Conservation (phyloP, 2,888 invertebrate genomes). For the Sisyra nigra region DNA sequence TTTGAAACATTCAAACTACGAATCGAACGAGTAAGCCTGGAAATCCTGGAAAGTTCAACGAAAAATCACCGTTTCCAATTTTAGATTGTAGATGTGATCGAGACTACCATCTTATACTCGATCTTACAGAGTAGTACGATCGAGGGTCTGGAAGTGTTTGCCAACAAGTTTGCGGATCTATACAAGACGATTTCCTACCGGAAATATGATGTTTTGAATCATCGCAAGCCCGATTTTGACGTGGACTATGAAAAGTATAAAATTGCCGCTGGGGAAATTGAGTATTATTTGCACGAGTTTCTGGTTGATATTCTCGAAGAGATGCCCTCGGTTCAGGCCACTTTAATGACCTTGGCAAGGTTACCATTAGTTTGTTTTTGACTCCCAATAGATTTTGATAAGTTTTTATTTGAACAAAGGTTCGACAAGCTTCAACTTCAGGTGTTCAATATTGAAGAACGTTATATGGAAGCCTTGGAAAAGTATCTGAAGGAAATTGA, state of each 20-base stretch:
- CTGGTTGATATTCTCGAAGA: constrained; percentile 37
- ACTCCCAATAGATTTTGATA: too few species aligned
- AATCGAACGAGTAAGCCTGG: constrained; percentile 50
- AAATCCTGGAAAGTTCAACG: neutral
- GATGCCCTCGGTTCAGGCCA: constrained; percentile 23
- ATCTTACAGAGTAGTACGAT: constrained; percentile 59
- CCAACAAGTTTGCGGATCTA: constrained; percentile 47
- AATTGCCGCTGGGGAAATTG: constrained; percentile 47
- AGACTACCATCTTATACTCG: constrained; percentile 55
- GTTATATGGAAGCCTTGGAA: constrained; percentile 53
- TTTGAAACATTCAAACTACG: constrained; percentile 67
- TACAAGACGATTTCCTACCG: constrained; percentile 50
- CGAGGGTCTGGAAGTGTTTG: constrained; percentile 63
- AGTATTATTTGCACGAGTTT: constrained; percentile 55
- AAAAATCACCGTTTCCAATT: constrained; percentile 15
- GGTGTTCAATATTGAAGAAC: constrained; percentile 55
- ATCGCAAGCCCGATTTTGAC: constrained; percentile 58
- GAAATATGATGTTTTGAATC: constrained; percentile 65
- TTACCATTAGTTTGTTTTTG: too few species aligned
- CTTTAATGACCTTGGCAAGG: constrained; percentile 22
- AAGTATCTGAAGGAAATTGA: constrained; percentile 54
- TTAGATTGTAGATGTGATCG: constrained; percentile 58
- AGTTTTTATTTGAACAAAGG: too few species aligned
- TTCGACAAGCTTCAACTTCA: constrained; percentile 59
- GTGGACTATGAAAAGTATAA: constrained; percentile 59